phyloP scores from a whole-genome alignment of 2,888 invertebrate genomes.

The Antitype chi region DNA sequence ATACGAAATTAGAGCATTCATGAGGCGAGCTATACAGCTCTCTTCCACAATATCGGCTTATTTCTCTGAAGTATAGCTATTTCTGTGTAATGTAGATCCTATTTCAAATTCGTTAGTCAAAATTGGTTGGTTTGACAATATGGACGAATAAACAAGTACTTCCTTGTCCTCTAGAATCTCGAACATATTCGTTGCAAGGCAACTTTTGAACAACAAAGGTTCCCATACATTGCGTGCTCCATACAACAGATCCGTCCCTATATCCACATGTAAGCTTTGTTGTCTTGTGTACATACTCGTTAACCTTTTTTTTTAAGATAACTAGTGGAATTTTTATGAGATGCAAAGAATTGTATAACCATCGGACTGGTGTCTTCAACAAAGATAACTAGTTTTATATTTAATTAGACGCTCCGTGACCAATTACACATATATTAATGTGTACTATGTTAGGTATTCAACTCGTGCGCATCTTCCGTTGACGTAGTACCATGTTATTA shows the following conservation, averaged over 20 bases:
- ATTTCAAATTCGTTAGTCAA: background rate
- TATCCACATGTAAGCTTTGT: background rate
- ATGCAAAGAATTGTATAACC: constrained; percentile 33
- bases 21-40: background rate
- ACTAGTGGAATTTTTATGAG: constrained; percentile 34
- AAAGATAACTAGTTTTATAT: constrained; percentile 64
- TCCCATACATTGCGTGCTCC: background rate
- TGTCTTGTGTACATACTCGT: constrained; percentile 1
- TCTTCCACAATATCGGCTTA: background rate
- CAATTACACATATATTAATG: constrained; percentile 59
- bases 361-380: constrained; percentile 36
- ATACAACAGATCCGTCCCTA: constrained; percentile 8
- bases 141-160: background rate
- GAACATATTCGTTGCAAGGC: background rate
- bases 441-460: constrained; percentile 59
- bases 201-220: background rate
- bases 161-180: background rate
- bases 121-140: background rate
- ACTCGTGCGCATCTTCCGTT: constrained; percentile 65
- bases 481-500: constrained; percentile 59
- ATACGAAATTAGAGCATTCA: constrained; percentile 10
- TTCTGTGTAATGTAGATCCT: background rate
- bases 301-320: background rate
- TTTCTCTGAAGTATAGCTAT: background rate
- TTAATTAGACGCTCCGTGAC: constrained; percentile 66